Percentiles rank a stretch among this genome's conserved stretches.
These are phyloP conservation scores for Tenthredo livida DNA, from an alignment of 2,888 invertebrate genomes.

Conservation along the genomic window DNA sequence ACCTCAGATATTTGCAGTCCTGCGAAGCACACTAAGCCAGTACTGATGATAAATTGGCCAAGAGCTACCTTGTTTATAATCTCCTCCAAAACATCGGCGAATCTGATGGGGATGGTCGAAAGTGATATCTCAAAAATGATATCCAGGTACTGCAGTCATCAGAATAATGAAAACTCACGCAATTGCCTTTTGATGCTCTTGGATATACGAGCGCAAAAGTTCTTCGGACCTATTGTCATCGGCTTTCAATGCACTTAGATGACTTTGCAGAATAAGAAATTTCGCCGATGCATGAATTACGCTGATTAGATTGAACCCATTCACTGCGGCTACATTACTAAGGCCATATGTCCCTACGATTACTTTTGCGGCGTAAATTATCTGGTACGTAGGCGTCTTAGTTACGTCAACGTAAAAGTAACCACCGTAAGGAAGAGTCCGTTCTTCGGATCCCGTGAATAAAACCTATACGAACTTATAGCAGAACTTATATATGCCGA, in stretches of 20 bases:
- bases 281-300: slow-evolving; percentile 71
- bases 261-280: slow-evolving; percentile 66
- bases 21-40: slow-evolving; percentile 70
- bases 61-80: slow-evolving; percentile 70
- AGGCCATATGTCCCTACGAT: slow-evolving; percentile 61
- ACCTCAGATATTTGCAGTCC: slow-evolving; percentile 73
- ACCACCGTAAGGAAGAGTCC: slow-evolving; percentile 67
- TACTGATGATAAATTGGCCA: slow-evolving; percentile 71
- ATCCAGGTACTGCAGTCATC: not conserved
- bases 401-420: slow-evolving; percentile 67
- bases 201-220: slow-evolving; percentile 61
- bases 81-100: slow-evolving; percentile 69
- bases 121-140: not conserved
- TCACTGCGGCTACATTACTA: slow-evolving; percentile 65
- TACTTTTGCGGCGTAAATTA: slow-evolving; percentile 62
- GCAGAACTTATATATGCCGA: too few species aligned
- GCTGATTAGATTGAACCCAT: slow-evolving; percentile 68
- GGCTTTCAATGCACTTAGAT: slow-evolving; percentile 61
- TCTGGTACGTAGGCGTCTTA: slow-evolving; percentile 64
- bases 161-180: slow-evolving; percentile 60
- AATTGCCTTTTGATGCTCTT: slow-evolving; percentile 70
- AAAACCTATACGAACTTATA: slow-evolving; percentile 57
- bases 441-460: slow-evolving; percentile 57
- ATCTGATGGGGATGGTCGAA: slow-evolving; percentile 65
- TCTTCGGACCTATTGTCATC: slow-evolving; percentile 56